phyloP scores from a whole-genome alignment of 2,888 invertebrate genomes.

The Synanthedon vespiformis region DNA sequence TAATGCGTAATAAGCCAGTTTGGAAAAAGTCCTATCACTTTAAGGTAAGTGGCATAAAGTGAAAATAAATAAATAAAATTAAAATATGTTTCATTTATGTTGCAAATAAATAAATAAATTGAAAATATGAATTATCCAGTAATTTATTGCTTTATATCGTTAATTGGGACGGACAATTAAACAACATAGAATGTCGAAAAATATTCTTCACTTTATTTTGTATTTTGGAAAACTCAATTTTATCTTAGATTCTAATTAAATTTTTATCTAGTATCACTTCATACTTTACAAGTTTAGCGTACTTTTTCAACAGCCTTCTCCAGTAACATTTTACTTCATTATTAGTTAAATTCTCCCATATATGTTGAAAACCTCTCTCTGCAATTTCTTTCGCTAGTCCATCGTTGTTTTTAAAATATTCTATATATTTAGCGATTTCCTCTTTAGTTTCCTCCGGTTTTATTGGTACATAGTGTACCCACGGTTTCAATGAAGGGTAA shows the following conservation, averaged over 20 bases:
- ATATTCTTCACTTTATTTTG: no score
- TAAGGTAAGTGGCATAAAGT: no score
- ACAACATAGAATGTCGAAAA: not conserved
- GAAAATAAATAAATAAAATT: no score
- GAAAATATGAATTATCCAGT: no score
- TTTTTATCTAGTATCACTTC: slow-evolving; percentile 70
- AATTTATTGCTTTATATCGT: no score
- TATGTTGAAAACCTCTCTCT: slow-evolving; percentile 82
- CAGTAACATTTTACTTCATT: slow-evolving; percentile 90
- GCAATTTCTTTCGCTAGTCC: slow-evolving; percentile 82
- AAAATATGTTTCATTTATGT: no score
- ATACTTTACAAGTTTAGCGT: slow-evolving; percentile 80
- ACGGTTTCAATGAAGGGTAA: slow-evolving; percentile 89
- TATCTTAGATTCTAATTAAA: slow-evolving; percentile 61
- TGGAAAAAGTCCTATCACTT: no score
- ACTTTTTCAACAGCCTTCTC: slow-evolving; percentile 79
- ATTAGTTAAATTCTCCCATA: slow-evolving; percentile 86
- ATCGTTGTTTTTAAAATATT: slow-evolving; percentile 83
- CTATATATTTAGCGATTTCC: slow-evolving; percentile 78
- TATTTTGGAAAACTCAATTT: not conserved
- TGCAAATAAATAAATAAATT: no score
- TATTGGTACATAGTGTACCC: slow-evolving; percentile 96
- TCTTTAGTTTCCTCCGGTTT: slow-evolving; percentile 71
- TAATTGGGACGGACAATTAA: not conserved
- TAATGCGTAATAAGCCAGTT: no score